Evolutionary conservation across 2,113 vertebrate species (phyloP).

Genomic region (Australoheros scitulus): DNA sequence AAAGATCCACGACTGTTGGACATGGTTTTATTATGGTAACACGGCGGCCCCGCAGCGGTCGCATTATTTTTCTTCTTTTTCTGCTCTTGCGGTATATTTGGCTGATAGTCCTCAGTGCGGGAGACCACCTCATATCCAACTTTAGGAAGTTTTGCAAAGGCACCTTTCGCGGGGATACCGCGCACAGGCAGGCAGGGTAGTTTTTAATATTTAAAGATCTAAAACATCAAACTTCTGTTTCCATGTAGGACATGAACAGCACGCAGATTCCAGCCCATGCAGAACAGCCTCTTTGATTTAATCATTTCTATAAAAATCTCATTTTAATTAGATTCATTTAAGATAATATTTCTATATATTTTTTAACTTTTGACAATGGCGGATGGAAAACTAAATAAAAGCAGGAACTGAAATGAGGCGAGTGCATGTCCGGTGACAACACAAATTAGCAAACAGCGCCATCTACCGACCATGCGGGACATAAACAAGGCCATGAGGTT

Average conservation of each 20-base stretch:
- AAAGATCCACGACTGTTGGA: not conserved
- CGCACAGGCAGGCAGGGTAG: not conserved
- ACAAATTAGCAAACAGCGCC: conserved; percentile 19
- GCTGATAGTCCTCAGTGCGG: not conserved
- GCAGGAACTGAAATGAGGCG: not conserved
- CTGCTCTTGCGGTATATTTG: not conserved
- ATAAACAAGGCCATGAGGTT: not conserved
- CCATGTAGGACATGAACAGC: not conserved
- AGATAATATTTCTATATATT: not conserved
- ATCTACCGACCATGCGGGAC: conserved; percentile 20
- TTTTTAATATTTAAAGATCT: not conserved
- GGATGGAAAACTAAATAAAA: not conserved
- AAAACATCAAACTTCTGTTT: not conserved
- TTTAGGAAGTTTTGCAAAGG: not conserved
- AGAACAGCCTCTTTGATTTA: not conserved
- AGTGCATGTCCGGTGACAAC: not conserved
- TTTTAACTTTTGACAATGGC: not conserved
- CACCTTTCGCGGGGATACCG: not conserved
- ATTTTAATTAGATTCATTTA: not conserved
- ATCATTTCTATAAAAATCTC: too few relatives aligned
- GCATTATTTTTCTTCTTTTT: conserved; percentile 2
- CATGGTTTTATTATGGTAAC: conserved; percentile 40
- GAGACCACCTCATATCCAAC: not conserved
- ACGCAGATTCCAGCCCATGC: not conserved
- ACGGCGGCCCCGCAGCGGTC: not conserved